phyloP scores from a whole-genome alignment of 2,888 invertebrate genomes.

The Drosophila parthenogenetica region DNA sequence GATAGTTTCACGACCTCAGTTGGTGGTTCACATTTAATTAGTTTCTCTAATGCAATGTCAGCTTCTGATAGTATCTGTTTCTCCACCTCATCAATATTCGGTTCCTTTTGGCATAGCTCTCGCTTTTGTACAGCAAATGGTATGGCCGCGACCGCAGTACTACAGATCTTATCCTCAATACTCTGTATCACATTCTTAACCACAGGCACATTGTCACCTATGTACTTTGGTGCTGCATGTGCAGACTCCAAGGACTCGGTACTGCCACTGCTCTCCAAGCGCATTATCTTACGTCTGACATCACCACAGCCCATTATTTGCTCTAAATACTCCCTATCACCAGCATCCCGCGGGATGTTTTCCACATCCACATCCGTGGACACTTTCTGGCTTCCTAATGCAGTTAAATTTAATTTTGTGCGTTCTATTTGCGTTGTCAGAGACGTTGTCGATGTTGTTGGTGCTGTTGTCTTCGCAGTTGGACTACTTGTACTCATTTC shows the following conservation, averaged over 20 bases:
- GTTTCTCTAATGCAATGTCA: conserved; percentile 68
- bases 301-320: conserved; percentile 85
- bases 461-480: conserved; percentile 65
- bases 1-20: conserved; percentile 65
- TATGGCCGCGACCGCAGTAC: conserved; percentile 70
- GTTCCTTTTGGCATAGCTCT: conserved; percentile 45
- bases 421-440: conserved; percentile 57
- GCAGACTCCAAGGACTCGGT: conserved; percentile 62
- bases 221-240: conserved; percentile 57
- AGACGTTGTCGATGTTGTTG: conserved; percentile 55
- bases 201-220: conserved; percentile 83
- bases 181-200: conserved; percentile 87
- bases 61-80: conserved; percentile 73
- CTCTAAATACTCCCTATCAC: conserved; percentile 76
- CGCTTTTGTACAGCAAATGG: conserved; percentile 82
- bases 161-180: conserved; percentile 86
- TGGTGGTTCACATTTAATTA: conserved; percentile 66
- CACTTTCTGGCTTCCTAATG: conserved; percentile 9
- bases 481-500: conserved; percentile 84
- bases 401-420: conserved; percentile 65
- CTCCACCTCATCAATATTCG: conserved; percentile 67
- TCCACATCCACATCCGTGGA: conserved; percentile 30
- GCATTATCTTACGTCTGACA: conserved; percentile 87
- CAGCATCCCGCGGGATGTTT: conserved; percentile 42
- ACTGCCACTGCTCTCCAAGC: conserved; percentile 84